Conservation (phyloP, 1,140 invertebrate genomes). For the Diorhabda elongata region DNA sequence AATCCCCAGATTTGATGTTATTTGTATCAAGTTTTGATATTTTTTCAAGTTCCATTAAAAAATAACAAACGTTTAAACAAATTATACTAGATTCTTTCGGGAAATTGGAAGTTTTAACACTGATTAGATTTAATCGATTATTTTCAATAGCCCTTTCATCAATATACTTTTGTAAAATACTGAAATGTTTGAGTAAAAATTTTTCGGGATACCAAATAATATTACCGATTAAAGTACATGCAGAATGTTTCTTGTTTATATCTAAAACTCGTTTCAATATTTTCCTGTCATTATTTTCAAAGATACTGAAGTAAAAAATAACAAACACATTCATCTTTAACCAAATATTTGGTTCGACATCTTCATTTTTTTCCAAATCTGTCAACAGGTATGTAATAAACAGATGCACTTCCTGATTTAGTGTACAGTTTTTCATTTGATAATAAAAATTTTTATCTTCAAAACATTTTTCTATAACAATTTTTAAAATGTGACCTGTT, state of each 20-base stretch:
- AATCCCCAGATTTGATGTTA: slow-evolving; percentile 56
- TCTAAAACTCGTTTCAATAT: slow-evolving; percentile 69
- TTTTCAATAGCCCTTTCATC: slow-evolving; percentile 59
- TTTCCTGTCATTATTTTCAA: slow-evolving; percentile 74
- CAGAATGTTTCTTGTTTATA: slow-evolving; percentile 71
- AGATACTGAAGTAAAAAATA: slow-evolving; percentile 70
- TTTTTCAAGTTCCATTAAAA: slow-evolving; percentile 61
- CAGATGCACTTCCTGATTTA: slow-evolving; percentile 67
- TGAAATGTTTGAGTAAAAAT: slow-evolving; percentile 64
- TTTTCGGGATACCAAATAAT: slow-evolving; percentile 76
- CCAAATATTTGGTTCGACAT: slow-evolving; percentile 58
- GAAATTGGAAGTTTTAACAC: slow-evolving; percentile 55
- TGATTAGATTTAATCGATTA: slow-evolving; percentile 56
- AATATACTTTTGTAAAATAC: slow-evolving; percentile 54
- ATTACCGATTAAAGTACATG: slow-evolving; percentile 69
- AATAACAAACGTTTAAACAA: slow-evolving; percentile 53
- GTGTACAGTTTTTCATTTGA: slow-evolving; percentile 57
- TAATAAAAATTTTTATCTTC: slow-evolving; percentile 56
- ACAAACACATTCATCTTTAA: slow-evolving; percentile 69
- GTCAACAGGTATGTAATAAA: slow-evolving; percentile 64
- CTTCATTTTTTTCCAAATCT: slow-evolving; percentile 62
- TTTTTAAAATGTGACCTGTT: slow-evolving; percentile 62
- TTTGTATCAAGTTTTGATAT: slow-evolving; percentile 51
- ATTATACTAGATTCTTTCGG: slow-evolving; percentile 55
- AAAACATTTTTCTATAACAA: slow-evolving; percentile 62